phyloP scores from a whole-genome alignment of 2,888 invertebrate genomes.

The Drosophila neoperkinsi region DNA sequence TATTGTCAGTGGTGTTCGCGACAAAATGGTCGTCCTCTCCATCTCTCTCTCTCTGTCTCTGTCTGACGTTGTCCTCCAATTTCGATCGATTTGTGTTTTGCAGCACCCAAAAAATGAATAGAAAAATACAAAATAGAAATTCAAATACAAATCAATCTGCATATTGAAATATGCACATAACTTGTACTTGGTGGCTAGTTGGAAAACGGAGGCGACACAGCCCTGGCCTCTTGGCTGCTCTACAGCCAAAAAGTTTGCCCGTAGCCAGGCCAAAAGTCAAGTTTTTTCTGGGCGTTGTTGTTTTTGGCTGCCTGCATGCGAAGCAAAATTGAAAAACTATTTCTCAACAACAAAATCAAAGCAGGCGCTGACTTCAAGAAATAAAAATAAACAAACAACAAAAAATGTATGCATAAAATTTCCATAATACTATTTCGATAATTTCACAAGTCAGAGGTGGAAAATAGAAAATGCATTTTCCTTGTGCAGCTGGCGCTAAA shows the following conservation, averaged over 20 bases:
- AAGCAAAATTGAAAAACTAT: slow-evolving; percentile 73
- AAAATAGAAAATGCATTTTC: slow-evolving; percentile 36
- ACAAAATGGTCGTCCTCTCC: neutral
- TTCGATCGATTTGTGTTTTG: slow-evolving; percentile 8
- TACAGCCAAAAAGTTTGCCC: slow-evolving; percentile 48
- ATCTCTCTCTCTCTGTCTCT: neutral
- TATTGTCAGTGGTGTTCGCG: slow-evolving; percentile 11
- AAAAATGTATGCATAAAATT: slow-evolving; percentile 71
- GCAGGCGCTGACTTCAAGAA: slow-evolving; percentile 51
- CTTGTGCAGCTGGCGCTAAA: slow-evolving; percentile 34
- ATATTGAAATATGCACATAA: slow-evolving; percentile 71
- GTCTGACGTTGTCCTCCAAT: neutral
- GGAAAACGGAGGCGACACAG: neutral
- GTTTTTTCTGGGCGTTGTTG: slow-evolving; percentile 16
- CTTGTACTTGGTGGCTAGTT: slow-evolving; percentile 40
- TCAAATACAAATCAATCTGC: slow-evolving; percentile 67
- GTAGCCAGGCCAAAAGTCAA: slow-evolving; percentile 23
- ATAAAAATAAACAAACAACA: slow-evolving; percentile 25
- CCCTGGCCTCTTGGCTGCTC: neutral
- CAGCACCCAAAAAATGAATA: neutral
- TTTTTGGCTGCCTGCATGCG: slow-evolving; percentile 23
- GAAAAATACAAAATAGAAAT: slow-evolving; percentile 5
- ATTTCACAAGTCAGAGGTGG: slow-evolving; percentile 56
- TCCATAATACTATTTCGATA: slow-evolving; percentile 80
- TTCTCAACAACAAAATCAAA: slow-evolving; percentile 70